These are phyloP conservation scores for Nerophis lumbriciformis DNA, from an alignment of 2,113 vertebrate genomes.

Conservation along the genomic window DNA sequence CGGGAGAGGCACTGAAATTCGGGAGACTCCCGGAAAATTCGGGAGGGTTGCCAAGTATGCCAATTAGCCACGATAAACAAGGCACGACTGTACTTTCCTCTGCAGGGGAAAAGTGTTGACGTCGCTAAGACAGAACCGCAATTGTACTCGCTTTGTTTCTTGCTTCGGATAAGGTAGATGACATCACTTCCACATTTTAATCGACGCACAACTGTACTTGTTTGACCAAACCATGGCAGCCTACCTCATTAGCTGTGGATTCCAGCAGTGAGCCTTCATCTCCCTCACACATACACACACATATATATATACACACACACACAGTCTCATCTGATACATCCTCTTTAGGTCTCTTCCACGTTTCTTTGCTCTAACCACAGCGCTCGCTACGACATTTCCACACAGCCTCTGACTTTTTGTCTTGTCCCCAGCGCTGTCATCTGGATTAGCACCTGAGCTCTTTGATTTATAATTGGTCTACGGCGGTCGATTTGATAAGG, in stretches of 20 bases:
- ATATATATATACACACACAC: not conserved
- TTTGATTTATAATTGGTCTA: conserved; percentile 60
- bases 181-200: no score
- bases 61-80: no score
- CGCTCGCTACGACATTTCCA: conserved; percentile 42
- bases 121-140: no score
- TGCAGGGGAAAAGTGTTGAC: no score
- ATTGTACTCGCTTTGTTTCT: no score
- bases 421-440: conserved; percentile 48
- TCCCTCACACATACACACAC: no score
- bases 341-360: conserved; percentile 24
- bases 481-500: conserved; percentile 19
- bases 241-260: conserved; percentile 55
- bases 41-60: no score
- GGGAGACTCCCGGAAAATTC: no score
- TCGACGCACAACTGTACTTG: not conserved
- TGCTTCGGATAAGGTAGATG: no score
- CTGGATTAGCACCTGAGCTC: conserved; percentile 56
- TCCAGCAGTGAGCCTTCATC: conserved; percentile 40
- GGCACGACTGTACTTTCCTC: no score
- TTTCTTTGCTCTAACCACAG: conserved; percentile 28
- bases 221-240: conserved; percentile 38
- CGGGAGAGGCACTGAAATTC: no score
- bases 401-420: conserved; percentile 43
- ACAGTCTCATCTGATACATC: conserved; percentile 38